Base-by-base conservation (phyloP, 1,140 invertebrate genomes). In the Penaeus chinensis region DNA sequence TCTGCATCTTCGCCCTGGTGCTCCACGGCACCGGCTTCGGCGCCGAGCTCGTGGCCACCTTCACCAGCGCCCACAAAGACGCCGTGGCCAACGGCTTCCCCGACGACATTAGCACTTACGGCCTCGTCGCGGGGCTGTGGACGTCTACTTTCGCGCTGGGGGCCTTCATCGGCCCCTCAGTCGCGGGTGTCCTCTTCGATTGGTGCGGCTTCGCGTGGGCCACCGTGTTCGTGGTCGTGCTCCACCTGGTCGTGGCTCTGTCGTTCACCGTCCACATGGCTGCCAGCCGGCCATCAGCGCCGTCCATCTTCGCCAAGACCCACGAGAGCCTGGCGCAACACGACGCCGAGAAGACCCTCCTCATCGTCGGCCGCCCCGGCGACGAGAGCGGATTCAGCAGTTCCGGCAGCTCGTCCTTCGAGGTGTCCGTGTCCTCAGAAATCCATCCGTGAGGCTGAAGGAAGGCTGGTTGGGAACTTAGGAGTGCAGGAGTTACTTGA, bases 81-180 rank as follows among this genome's bases (percentile, higher is more conserved):
- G 94, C 95, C 2, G 94, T 96, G 27, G 63, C 32, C 65, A 84
- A 94, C 87, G 96, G 96, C n/a, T 95, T 96, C 90, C 95, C 96
- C 2, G 96, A 97, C 91, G 96, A 95, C 85, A 93, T 97, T 71
- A 95, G 96, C 91, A 97, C 96, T 0, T 97, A 96, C 89, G 96
- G 96, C 2, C 92, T 97, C 60, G 95, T 97, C 74, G 97, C 96
- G 7, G 96, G 96, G 3, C 93, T 97, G 69, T 97, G 96, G 96
- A 97, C 96, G 0, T 96, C 96, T 19, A 95, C 95, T 0, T 97
- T 97, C 91, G 96, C 96, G 2, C 92, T 97, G 0, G 96, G 96
- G 22, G 96, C 96, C 24, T 97, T 96, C 91, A 95, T 97, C 61
- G 96, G 96, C 0, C 96, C 96, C 3, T 96, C 95, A 2, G 93